phyloP scores from a whole-genome alignment of 1,140 invertebrate species.

The Leucophenga varia region DNA sequence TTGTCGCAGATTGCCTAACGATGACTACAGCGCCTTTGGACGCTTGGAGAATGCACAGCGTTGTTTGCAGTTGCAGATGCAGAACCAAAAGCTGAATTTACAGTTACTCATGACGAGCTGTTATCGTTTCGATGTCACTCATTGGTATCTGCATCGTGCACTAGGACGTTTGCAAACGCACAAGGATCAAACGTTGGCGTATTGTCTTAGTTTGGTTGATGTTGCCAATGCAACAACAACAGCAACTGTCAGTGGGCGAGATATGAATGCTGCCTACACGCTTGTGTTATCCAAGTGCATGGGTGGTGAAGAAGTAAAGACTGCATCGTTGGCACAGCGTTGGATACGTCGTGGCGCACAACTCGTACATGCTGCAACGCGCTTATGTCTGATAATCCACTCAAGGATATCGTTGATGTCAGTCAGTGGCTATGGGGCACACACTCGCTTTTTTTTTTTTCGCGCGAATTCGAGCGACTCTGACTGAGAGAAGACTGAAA shows the following conservation, averaged over 20 bases:
- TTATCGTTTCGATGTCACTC: constrained; percentile 25
- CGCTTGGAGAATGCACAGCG: constrained; percentile 24
- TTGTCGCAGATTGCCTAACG: constrained; percentile 24
- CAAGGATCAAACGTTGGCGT: no score
- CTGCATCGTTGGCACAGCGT: constrained; percentile 18
- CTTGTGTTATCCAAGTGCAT: no score
- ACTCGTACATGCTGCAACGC: constrained; percentile 30
- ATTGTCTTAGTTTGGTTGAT: no score
- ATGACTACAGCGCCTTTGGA: constrained; percentile 32
- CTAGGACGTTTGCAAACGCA: constrained; percentile 1
- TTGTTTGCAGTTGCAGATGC: constrained; percentile 25
- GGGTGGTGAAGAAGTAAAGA: no score
- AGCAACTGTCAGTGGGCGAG: no score
- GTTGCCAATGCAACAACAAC: no score
- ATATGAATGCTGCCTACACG: no score
- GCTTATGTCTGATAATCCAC: constrained; percentile 44
- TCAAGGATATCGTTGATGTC: constrained; percentile 26
- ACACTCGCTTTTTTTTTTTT: constrained; percentile 43
- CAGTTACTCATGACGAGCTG: constrained; percentile 27
- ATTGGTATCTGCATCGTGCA: constrained; percentile 31
- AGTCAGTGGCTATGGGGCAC: constrained; percentile 30
- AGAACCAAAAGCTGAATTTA: neutral
- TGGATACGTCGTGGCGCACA: constrained; percentile 34
- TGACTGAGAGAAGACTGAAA: neutral
- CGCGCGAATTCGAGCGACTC: constrained; percentile 32